A percentile compares a stretch with the other conserved stretches of the same genome.
Evolutionary conservation across 37 sponge, comb jelly and placozoan genomes (phyloP).

Genomic region (Hexactinellida sp.): DNA sequence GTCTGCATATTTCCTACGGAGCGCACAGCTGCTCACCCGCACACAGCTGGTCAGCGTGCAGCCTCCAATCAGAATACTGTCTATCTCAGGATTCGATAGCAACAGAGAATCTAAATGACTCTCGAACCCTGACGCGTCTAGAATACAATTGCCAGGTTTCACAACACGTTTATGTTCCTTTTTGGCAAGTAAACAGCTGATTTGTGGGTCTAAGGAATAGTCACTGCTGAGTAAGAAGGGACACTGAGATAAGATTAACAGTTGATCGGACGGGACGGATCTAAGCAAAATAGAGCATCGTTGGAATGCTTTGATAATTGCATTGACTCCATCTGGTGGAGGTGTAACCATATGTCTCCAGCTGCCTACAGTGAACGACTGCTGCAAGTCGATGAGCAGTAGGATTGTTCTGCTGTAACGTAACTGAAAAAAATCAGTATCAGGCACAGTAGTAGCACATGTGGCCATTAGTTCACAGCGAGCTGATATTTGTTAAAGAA

Average conservation of each 20-base stretch:
- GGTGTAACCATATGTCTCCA: background rate
- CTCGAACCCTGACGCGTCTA: background rate
- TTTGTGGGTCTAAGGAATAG: background rate
- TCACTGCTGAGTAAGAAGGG: background rate
- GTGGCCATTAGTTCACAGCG: no score
- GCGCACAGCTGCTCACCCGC: background rate
- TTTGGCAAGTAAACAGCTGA: background rate
- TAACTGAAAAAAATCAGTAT: background rate
- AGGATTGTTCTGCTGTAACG: background rate
- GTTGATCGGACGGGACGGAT: background rate
- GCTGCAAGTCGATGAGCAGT: background rate
- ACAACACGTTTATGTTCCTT: background rate
- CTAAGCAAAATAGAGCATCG: background rate
- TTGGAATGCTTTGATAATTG: background rate
- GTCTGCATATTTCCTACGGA: background rate
- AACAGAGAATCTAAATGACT: background rate
- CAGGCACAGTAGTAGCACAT: background rate
- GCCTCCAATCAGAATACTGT: background rate
- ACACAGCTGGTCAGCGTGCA: background rate
- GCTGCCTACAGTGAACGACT: conserved; percentile 5
- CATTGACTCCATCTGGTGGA: background rate
- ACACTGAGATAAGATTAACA: background rate
- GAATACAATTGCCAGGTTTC: conserved; percentile 1
- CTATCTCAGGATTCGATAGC: background rate
- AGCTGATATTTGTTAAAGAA: no score